Evolutionary conservation across 1,140 invertebrate species (phyloP).

Genomic region (Caenorhabditis briggsae): DNA sequence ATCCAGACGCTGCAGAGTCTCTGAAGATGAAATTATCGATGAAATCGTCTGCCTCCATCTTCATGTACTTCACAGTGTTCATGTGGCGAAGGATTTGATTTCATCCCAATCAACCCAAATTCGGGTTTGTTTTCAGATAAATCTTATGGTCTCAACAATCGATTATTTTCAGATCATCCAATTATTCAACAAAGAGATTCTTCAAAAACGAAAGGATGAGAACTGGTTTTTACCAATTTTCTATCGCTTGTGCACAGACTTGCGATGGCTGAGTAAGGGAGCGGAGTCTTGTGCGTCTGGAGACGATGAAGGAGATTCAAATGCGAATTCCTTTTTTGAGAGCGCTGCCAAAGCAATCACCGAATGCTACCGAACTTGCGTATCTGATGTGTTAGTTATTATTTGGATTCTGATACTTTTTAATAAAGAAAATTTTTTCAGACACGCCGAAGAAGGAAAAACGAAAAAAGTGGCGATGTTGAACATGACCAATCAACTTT

Average conservation of each 20-base stretch:
- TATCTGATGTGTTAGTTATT: slow-evolving; percentile 86
- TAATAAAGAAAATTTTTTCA: slow-evolving; percentile 72
- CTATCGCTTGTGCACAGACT: slow-evolving; percentile 57
- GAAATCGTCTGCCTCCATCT: slow-evolving; percentile 62
- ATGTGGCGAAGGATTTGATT: slow-evolving; percentile 55
- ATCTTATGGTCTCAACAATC: not conserved
- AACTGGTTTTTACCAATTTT: slow-evolving; percentile 85
- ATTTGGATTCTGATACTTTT: not conserved
- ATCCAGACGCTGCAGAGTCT: not conserved
- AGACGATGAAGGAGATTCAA: slow-evolving; percentile 72
- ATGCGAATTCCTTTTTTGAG: slow-evolving; percentile 78
- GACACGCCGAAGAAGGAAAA: slow-evolving; percentile 86
- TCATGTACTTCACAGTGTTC: slow-evolving; percentile 62
- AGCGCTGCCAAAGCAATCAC: slow-evolving; percentile 92
- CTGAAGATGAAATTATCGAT: slow-evolving; percentile 61
- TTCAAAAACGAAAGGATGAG: slow-evolving; percentile 91
- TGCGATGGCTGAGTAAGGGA: slow-evolving; percentile 66
- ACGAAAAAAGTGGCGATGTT: slow-evolving; percentile 96
- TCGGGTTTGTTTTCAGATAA: slow-evolving; percentile 40
- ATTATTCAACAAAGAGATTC: slow-evolving; percentile 84
- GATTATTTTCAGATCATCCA: slow-evolving; percentile 62
- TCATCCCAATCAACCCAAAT: slow-evolving; percentile 61
- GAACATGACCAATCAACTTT: slow-evolving; percentile 93
- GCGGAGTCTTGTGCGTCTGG: slow-evolving; percentile 64
- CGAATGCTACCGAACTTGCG: slow-evolving; percentile 94